Evolutionary conservation across 2,797 vertebrate genomes (phyloP), one percentile per base, ranked within the genome.

Genomic region (Mastacembelus armatus): DNA sequence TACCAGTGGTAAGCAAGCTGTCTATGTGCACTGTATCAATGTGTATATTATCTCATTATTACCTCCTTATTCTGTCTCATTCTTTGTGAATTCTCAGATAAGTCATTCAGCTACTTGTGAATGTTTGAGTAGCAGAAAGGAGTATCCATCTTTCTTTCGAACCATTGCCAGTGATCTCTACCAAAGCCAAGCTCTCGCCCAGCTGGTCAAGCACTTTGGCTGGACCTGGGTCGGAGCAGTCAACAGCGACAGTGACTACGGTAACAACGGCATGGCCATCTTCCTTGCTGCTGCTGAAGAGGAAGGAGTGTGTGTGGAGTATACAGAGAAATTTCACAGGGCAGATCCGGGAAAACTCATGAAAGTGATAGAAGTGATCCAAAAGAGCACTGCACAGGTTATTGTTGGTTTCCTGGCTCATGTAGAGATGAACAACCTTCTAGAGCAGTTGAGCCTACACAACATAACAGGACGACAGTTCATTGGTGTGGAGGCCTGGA

Each of bases 181-280:
- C 76, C 92, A 94, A 66, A 90, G 91, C 56, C 82, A 74, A 74
- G 92, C 91, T 5, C 80, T 94, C 0, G 92, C 86, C 7, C 85
- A 89, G 48, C 66, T 94, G 47, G 85, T 93, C 26, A 93, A 92
- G 32, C 72, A 91, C 70, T 94, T 93, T 52, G 93, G 92, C 43
- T 94, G 93, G 93, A 89, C 81, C 22, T 94, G 93, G 93, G 92
- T 94, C 0, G 93, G 93, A 4, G 75, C 93, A n/a, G 76, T 94
- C 10, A 93, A 91, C 79, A 93, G 92, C 7, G 91, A 94, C 70
- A 93, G 90, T 22, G 91, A 94, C 36, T 94, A 94, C 6, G 93
- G 93, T 7, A 93, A 93, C 72, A 89, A 86, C 1, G 93, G 92
- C 29, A 93, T 93, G 90, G 86, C 92, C 18, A 94, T 92, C 52